These are phyloP conservation scores for Melanostigma gelatinosum DNA, from an alignment of 2,113 vertebrate genomes.

Conservation along the genomic window DNA sequence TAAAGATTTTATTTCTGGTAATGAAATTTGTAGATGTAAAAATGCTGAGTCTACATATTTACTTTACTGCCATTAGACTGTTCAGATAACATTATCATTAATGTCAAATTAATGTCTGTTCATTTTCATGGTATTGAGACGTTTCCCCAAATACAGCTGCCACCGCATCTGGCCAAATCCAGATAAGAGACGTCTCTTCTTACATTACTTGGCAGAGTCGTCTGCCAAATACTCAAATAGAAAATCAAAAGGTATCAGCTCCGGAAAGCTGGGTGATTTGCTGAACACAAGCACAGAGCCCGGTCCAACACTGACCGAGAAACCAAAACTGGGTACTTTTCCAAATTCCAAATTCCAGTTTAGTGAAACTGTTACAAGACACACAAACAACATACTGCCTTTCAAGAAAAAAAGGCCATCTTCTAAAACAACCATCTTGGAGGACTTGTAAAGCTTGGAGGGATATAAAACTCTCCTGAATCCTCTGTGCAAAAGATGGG, in stretches of 20 bases:
- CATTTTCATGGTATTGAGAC: background rate
- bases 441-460: background rate
- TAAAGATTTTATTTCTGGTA: background rate
- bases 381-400: background rate
- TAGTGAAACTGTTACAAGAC: background rate
- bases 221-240: conserved; percentile 8
- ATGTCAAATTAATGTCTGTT: background rate
- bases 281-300: background rate
- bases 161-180: background rate
- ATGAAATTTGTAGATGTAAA: background rate
- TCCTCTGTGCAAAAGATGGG: background rate
- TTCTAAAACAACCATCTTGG: background rate
- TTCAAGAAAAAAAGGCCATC: background rate
- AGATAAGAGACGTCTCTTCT: conserved; percentile 12
- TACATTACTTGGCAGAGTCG: background rate
- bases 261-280: conserved; percentile 6
- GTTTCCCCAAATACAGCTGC: conserved; percentile 1
- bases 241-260: conserved; percentile 16
- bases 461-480: background rate
- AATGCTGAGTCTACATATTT: background rate
- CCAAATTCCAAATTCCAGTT: conserved; percentile 34
- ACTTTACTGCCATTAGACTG: too few species aligned
- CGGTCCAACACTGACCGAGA: conserved; percentile 7
- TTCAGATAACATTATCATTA: background rate
- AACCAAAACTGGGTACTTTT: background rate